phyloP scores from a whole-genome alignment of 2,797 vertebrate species.

The Anguilla anguilla region DNA sequence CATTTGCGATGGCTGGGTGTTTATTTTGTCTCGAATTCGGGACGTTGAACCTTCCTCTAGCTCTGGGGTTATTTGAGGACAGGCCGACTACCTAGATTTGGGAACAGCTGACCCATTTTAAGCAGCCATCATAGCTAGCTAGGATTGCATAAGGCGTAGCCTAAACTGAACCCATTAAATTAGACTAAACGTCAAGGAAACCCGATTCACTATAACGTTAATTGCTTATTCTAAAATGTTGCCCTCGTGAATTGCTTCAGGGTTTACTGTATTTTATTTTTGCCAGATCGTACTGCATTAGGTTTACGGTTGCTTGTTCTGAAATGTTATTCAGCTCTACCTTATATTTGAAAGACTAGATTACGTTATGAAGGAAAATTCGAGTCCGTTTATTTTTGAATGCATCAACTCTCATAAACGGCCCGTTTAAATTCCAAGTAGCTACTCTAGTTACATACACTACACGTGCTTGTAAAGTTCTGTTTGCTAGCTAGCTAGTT shows the following conservation, averaged over 20 bases:
- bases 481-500: not conserved
- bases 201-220: not conserved
- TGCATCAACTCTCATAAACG: not conserved
- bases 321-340: not conserved
- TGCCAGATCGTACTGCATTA: not conserved
- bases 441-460: not conserved
- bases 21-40: not conserved
- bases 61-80: not conserved
- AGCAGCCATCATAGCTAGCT: not conserved
- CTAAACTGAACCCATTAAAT: not conserved
- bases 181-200: not conserved
- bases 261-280: not conserved
- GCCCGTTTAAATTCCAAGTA: not conserved
- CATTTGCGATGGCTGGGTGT: not conserved
- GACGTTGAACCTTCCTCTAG: not conserved
- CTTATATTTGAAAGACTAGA: not conserved
- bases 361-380: not conserved
- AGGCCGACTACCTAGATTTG: not conserved
- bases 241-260: not conserved
- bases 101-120: constrained; percentile 3
- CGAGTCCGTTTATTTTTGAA: not conserved
- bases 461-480: not conserved
- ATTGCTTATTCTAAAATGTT: not conserved
- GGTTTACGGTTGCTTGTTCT: not conserved
- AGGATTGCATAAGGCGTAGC: not conserved